A percentile compares a stretch with the other conserved stretches of the same genome.
phyloP scores from a whole-genome alignment of 92 coral and sea anemone species.

The Pocillopora meandrina region DNA sequence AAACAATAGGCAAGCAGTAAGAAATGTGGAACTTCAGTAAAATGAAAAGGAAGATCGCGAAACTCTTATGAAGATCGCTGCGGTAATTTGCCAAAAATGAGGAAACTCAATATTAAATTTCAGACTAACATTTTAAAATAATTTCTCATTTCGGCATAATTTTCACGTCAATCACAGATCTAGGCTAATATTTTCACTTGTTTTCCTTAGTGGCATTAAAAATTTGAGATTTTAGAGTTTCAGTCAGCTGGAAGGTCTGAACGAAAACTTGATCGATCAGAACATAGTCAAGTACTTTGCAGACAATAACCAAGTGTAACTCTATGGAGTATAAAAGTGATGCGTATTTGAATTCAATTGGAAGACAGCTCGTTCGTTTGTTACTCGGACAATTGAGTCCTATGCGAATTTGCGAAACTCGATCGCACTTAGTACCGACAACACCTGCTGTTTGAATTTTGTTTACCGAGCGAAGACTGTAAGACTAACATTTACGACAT shows the following conservation, averaged over 20 bases:
- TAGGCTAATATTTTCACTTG: background rate
- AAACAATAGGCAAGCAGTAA: background rate
- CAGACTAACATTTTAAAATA: conserved; percentile 4
- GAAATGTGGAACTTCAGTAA: background rate
- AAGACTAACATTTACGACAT: conserved; percentile 4
- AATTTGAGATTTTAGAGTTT: background rate
- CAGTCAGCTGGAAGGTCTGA: background rate
- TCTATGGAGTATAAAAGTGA: background rate
- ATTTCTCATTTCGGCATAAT: background rate
- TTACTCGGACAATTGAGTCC: no score
- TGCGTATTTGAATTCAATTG: background rate
- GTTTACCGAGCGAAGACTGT: background rate
- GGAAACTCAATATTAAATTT: no score
- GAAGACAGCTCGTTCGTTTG: background rate
- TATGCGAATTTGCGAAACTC: no score
- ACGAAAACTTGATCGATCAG: background rate
- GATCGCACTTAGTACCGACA: background rate
- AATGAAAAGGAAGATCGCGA: background rate
- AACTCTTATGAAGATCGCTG: background rate
- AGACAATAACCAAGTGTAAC: background rate
- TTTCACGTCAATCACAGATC: conserved; percentile 9
- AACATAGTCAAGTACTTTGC: background rate
- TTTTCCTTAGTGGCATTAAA: background rate
- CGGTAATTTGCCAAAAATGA: background rate
- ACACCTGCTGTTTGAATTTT: conserved; percentile 16